Evolutionary conservation across 2,888 invertebrate species (phyloP).

Genomic region (Patella ulyssiponensis): DNA sequence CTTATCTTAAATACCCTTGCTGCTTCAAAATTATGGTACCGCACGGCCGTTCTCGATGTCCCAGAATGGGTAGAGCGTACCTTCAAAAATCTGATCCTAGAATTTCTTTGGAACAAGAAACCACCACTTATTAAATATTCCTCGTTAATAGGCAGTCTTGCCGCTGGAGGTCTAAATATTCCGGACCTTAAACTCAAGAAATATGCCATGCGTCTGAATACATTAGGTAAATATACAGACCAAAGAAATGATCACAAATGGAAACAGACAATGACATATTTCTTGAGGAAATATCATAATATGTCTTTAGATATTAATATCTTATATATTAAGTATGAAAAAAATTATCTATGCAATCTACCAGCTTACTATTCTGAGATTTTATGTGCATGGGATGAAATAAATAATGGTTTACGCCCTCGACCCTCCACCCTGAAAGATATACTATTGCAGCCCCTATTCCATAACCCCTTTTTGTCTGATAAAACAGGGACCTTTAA

Average conservation of each 20-base stretch:
- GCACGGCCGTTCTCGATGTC: no score
- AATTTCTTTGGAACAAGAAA: neutral
- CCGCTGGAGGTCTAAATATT: neutral
- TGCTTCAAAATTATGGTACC: no score
- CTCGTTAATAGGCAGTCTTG: neutral
- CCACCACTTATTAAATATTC: neutral
- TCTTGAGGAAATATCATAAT: neutral
- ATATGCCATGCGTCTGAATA: neutral
- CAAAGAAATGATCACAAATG: neutral
- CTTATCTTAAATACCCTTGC: no score
- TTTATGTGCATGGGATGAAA: neutral
- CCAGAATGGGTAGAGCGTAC: no score
- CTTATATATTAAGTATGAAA: neutral
- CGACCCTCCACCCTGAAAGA: neutral
- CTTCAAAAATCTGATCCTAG: no score
- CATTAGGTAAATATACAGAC: neutral
- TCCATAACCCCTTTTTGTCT: neutral
- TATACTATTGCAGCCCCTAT: neutral
- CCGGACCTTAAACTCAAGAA: neutral
- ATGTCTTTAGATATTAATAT: neutral
- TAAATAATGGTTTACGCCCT: neutral
- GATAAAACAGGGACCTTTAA: neutral
- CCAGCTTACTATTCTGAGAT: neutral
- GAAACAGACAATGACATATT: neutral
- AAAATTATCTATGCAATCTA: neutral